Percentiles rank a stretch among this genome's conserved stretches.
Conservation (phyloP, 2,888 invertebrate genomes). For the Lasioglossum lativentre region DNA sequence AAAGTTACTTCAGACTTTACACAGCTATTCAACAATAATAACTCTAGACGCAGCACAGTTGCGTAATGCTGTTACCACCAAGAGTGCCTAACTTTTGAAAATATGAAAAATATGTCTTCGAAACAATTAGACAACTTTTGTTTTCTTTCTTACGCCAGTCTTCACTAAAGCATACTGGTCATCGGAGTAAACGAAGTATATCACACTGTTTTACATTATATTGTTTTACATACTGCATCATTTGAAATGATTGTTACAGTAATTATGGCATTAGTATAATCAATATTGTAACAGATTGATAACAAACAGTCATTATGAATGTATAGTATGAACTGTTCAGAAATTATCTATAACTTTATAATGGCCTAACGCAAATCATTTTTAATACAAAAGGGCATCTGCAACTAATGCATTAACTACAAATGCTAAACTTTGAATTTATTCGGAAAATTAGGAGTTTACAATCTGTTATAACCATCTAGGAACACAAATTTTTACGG, state of each 20-base stretch:
- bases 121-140: not conserved
- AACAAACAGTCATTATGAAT: no score
- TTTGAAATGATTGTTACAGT: not conserved
- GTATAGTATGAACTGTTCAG: no score
- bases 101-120: not conserved
- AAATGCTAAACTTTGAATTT: no score
- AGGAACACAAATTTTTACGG: no score
- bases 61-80: not conserved
- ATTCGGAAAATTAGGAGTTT: no score
- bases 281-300: no score
- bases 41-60: not conserved
- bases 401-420: no score
- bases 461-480: no score
- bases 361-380: no score
- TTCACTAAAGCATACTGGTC: not conserved
- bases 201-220: not conserved
- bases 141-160: not conserved
- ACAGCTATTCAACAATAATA: not conserved
- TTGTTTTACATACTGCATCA: not conserved
- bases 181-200: not conserved
- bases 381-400: no score
- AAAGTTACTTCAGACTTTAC: conserved; percentile 2
- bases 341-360: no score
- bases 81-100: not conserved
- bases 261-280: no score